These are phyloP conservation scores for Pentalonia nigronervosa DNA, from an alignment of 1,140 invertebrate species.

Conservation along the genomic window DNA sequence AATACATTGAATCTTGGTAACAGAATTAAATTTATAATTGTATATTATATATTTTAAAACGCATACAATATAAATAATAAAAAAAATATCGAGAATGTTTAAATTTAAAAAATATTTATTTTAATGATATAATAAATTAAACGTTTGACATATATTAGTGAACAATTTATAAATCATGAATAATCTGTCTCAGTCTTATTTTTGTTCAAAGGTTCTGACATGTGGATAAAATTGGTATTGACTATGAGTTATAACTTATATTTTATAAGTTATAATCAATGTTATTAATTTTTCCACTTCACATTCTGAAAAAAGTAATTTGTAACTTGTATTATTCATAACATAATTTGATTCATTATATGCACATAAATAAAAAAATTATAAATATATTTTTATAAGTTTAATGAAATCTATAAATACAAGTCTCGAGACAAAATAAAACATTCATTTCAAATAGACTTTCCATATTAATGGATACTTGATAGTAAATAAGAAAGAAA, in stretches of 20 bases:
- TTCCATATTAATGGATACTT: background rate
- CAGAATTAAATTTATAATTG: background rate
- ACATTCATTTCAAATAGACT: background rate
- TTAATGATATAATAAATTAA: background rate
- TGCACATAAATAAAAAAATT: background rate
- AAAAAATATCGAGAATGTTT: background rate
- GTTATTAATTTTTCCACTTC: slow-evolving; percentile 50
- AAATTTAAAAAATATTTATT: background rate
- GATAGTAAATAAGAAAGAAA: background rate
- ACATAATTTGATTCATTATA: background rate
- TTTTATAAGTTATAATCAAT: background rate
- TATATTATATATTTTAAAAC: background rate
- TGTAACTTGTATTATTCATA: background rate
- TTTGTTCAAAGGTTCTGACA: slow-evolving; percentile 9
- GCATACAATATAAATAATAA: background rate
- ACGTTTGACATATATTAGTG: background rate
- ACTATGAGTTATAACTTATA: background rate
- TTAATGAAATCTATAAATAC: background rate
- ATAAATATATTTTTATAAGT: background rate
- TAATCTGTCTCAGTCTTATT: slow-evolving; percentile 37
- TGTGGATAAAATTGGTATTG: background rate
- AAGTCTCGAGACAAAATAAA: background rate
- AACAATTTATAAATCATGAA: slow-evolving; percentile 19
- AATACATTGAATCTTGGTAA: background rate
- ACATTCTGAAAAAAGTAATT: slow-evolving; percentile 42